Base-by-base conservation (phyloP, 1,140 invertebrate genomes). In the Rhysida immarginata region DNA sequence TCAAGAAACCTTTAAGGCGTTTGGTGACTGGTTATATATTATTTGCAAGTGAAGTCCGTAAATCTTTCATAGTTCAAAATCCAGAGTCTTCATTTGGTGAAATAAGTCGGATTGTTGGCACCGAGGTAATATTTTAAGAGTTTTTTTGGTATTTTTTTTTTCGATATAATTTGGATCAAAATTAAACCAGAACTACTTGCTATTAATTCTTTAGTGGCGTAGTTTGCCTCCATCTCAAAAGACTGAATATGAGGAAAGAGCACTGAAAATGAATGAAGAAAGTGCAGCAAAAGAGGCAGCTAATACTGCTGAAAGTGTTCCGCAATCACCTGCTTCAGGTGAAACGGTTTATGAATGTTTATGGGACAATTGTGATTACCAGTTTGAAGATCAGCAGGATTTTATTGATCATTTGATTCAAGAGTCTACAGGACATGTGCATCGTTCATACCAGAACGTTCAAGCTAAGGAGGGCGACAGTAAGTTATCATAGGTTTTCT, bases 21-120 rank as follows among this genome's bases (percentile, higher is more conserved):
- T 77, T 94, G 60, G 87, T 96, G 58, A 96, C 92, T 63, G 95
- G 95, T 13, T 99, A 99, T 73, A 98, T 99, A 66, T 78, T 99
- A 24, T 99, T 96, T 76, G 96, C 96, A 16, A 87, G 92, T 69
- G 96, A 99, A 75, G 83, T 96, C 35, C 78, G 96, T 16, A 76
- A 94, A 81, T 71, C 78, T 65, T 80, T 93, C 68, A 80, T 90
- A 68, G 74, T 84, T 64, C 85, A 87, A 66, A 95, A 98, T 77
- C 94, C 94, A 2, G 90, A 94, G 58, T 84, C 85, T 51, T 83
- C 83, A 23, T 99, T 99, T 74, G 96, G 96, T 51, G 95, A 99
- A 71, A 95, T 99, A 65, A 96, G 91, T 63, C 82, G 92, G 62
- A 85, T 97, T 65, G 93, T 98, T 64, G 95, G 94, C 58, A 87